phyloP scores from a whole-genome alignment of 1,140 invertebrate species.

The Psilanteris sp. region DNA sequence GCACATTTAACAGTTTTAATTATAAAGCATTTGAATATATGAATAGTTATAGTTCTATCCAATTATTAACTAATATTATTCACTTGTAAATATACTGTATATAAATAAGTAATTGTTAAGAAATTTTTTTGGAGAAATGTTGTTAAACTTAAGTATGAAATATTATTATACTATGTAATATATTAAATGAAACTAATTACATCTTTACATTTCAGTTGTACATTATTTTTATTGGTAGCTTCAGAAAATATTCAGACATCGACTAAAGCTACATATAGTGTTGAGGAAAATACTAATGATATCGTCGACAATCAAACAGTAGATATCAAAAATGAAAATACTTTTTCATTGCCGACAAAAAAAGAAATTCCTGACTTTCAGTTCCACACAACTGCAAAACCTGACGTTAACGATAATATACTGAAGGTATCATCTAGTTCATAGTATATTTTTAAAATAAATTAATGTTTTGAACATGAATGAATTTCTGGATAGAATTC shows the following conservation, averaged over 20 bases:
- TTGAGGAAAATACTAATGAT: slow-evolving; percentile 12
- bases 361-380: slow-evolving; percentile 6
- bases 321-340: slow-evolving; percentile 19
- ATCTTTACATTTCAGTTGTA: slow-evolving; percentile 28
- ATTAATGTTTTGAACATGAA: neutral
- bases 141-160: too few species aligned
- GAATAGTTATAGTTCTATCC: too few species aligned
- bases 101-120: too few species aligned
- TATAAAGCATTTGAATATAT: too few species aligned
- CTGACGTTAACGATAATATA: slow-evolving; percentile 14
- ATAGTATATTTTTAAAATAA: slow-evolving; percentile 1
- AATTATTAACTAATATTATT: too few species aligned
- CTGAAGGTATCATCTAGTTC: slow-evolving; percentile 1
- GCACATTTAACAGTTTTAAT: too few species aligned
- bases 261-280: neutral
- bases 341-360: neutral
- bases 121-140: too few species aligned
- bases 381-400: slow-evolving; percentile 5
- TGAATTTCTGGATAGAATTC: slow-evolving; percentile 15
- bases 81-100: too few species aligned
- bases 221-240: slow-evolving; percentile 44
- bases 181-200: neutral
- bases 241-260: slow-evolving; percentile 32
- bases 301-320: slow-evolving; percentile 35
- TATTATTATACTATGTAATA: neutral